Evolutionary conservation across 1,140 invertebrate genomes (phyloP).

Genomic region (Trachymyrmex cornetzi): DNA sequence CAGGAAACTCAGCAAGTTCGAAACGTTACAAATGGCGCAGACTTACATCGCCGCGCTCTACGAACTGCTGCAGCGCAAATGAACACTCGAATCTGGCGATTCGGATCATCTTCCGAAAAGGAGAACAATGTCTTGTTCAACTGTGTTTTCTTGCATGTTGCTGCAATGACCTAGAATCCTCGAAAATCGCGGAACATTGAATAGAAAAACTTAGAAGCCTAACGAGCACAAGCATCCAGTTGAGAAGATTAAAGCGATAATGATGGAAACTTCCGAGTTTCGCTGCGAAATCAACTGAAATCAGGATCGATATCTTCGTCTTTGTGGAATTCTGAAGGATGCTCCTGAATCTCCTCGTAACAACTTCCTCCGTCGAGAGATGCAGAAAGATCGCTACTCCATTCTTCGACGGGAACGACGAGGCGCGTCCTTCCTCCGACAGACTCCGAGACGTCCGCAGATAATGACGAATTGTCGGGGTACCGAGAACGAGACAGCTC

Average conservation of each 20-base stretch:
- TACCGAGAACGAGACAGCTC: constrained; percentile 46
- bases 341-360: neutral
- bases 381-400: constrained; percentile 18
- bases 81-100: constrained; percentile 25
- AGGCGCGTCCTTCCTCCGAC: constrained; percentile 24
- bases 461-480: constrained; percentile 60
- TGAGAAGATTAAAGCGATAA: neutral
- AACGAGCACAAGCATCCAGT: neutral
- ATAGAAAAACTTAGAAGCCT: neutral
- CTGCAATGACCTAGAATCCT: neutral
- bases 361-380: constrained; percentile 18
- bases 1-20: constrained; percentile 94
- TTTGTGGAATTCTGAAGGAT: neutral
- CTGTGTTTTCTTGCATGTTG: neutral
- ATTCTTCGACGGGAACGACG: constrained; percentile 13
- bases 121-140: constrained; percentile 5
- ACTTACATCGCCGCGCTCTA: constrained; percentile 93
- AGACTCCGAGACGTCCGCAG: constrained; percentile 35
- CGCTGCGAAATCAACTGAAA: neutral
- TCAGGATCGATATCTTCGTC: neutral
- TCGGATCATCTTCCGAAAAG: neutral
- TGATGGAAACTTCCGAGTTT: neutral
- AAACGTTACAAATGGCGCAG: constrained; percentile 96
- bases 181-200: constrained; percentile 7
- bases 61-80: constrained; percentile 87